Conservation (phyloP, 2,888 invertebrate species). For the Bembecia ichneumoniformis region DNA sequence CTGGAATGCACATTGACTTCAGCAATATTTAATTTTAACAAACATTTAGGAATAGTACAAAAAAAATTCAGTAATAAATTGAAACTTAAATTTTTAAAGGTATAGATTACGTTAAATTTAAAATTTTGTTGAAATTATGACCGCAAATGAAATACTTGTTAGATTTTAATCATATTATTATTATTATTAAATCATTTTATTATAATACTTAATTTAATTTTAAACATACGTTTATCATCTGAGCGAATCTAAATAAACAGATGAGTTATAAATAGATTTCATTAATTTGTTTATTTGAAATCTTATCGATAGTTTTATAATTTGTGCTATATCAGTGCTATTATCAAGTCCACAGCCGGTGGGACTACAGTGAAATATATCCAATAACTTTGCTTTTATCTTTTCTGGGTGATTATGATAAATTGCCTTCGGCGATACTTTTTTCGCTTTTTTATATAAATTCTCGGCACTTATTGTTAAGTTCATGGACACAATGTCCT, state of each 20-base stretch:
- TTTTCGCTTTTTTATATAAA: constrained; percentile 45
- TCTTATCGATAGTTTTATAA: constrained; percentile 40
- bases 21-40: too few relatives aligned
- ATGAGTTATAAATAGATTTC: constrained; percentile 43
- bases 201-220: background rate
- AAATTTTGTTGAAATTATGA: too few relatives aligned
- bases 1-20: too few relatives aligned
- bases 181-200: background rate
- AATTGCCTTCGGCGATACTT: constrained; percentile 44
- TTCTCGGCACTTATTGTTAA: constrained; percentile 39
- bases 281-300: constrained; percentile 42
- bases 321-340: constrained; percentile 39
- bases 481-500: constrained; percentile 42
- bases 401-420: constrained; percentile 43
- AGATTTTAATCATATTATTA: too few relatives aligned
- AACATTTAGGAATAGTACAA: too few relatives aligned
- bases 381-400: constrained; percentile 34
- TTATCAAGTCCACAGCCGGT: constrained; percentile 33
- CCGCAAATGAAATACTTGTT: too few relatives aligned
- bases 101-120: too few relatives aligned
- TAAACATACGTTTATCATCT: constrained; percentile 30
- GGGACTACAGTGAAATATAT: constrained; percentile 40
- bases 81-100: too few relatives aligned
- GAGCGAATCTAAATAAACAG: constrained; percentile 46
- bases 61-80: too few relatives aligned